Percentiles rank a stretch among this genome's conserved stretches.
Evolutionary conservation across 2,113 vertebrate species (phyloP).

Genomic region (Megaceryle torquata): DNA sequence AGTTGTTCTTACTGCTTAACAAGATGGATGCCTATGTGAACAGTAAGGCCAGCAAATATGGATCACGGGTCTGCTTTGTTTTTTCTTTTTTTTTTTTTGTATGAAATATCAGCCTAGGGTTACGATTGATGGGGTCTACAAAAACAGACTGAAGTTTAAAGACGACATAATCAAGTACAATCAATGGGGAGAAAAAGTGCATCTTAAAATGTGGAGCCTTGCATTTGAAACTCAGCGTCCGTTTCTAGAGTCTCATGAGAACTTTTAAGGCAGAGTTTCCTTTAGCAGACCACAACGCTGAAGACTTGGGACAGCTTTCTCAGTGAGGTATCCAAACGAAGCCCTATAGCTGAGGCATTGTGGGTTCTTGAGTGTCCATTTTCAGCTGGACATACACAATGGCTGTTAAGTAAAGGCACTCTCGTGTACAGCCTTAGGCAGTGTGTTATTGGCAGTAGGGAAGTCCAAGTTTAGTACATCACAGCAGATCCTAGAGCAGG

Average conservation of each 20-base stretch:
- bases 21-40: neutral
- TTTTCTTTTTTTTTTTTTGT: neutral
- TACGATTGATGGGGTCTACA: constrained; percentile 34
- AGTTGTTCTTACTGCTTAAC: constrained; percentile 32
- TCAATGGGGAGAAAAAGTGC: constrained; percentile 69
- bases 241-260: constrained; percentile 73
- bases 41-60: neutral
- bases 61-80: constrained; percentile 5
- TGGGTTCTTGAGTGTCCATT: constrained; percentile 73
- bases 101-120: neutral
- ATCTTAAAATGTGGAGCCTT: constrained; percentile 65
- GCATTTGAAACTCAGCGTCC: constrained; percentile 68
- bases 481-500: constrained; percentile 77
- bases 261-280: constrained; percentile 79
- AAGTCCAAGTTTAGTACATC: constrained; percentile 76
- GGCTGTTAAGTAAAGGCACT: constrained; percentile 95
- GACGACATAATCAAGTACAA: constrained; percentile 77
- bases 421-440: constrained; percentile 82
- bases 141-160: constrained; percentile 55
- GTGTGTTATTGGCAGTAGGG: constrained; percentile 83
- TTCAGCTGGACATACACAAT: constrained; percentile 72
- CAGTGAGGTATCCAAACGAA: constrained; percentile 75
- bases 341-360: constrained; percentile 69
- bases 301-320: constrained; percentile 69
- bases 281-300: constrained; percentile 65